These are phyloP conservation scores for Trypoxylon attenuatum DNA, from an alignment of 2,888 invertebrate species.

Conservation along the genomic window DNA sequence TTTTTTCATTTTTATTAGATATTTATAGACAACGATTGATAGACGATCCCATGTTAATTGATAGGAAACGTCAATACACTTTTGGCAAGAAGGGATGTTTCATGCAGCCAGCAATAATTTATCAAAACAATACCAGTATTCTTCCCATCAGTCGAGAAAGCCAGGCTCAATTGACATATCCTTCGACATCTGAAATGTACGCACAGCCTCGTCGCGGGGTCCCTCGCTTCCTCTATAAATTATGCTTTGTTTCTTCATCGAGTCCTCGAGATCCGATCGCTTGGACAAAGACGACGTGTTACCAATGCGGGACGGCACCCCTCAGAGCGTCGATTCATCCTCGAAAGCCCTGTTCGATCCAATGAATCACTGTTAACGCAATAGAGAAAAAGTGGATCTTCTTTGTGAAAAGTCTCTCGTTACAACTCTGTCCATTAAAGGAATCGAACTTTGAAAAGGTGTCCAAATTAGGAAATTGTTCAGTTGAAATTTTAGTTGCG, in stretches of 20 bases:
- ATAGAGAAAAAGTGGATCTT: too few relatives aligned
- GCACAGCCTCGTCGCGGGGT: conserved; percentile 6
- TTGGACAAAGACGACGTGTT: conserved; percentile 23
- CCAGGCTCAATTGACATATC: conserved; percentile 37
- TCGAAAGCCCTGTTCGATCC: too few relatives aligned
- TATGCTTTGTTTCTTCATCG: conserved; percentile 52
- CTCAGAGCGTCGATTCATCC: conserved; percentile 47
- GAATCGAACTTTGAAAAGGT: too few relatives aligned
- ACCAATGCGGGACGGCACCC: conserved; percentile 48
- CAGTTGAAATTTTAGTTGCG: too few relatives aligned
- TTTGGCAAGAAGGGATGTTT: not conserved
- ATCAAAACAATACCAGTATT: conserved; percentile 45
- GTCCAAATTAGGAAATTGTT: too few relatives aligned
- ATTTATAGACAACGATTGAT: not conserved
- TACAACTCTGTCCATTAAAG: too few relatives aligned
- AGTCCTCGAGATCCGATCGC: conserved; percentile 17
- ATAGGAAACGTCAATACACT: not conserved
- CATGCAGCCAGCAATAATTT: conserved; percentile 16
- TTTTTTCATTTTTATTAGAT: not conserved
- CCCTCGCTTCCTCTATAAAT: conserved; percentile 33
- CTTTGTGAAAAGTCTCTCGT: too few relatives aligned
- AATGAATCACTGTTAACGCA: too few relatives aligned
- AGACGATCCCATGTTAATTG: not conserved
- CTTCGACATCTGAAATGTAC: conserved; percentile 11
- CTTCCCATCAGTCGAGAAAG: conserved; percentile 17